phyloP scores from a whole-genome alignment of 1,140 invertebrate species.

The Aphelinus atriplicis region DNA sequence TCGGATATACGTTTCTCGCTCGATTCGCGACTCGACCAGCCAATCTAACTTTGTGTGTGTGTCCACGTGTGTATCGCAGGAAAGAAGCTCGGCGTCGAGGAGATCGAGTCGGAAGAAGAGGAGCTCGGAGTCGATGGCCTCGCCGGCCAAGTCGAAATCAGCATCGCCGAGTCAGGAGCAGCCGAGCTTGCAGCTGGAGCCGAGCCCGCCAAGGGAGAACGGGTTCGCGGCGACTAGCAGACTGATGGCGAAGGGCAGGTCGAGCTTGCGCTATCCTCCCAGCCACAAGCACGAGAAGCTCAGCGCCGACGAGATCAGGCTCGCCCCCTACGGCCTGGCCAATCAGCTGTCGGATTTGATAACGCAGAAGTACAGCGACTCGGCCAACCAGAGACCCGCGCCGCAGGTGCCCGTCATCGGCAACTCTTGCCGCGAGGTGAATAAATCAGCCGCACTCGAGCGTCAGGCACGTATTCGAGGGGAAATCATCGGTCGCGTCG shows the following conservation, averaged over 20 bases:
- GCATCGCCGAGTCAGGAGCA: slow-evolving; percentile 44
- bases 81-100: slow-evolving; percentile 36
- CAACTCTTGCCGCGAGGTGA: slow-evolving; percentile 28
- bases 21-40: not conserved
- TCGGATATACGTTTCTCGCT: too few species aligned
- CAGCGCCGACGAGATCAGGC: slow-evolving; percentile 51
- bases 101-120: slow-evolving; percentile 53
- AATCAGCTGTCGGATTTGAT: slow-evolving; percentile 56
- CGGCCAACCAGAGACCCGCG: slow-evolving; percentile 54
- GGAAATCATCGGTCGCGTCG: too few species aligned
- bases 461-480: too few species aligned
- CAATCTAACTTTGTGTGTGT: not conserved
- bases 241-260: slow-evolving; percentile 55
- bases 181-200: slow-evolving; percentile 42
- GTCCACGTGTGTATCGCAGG: slow-evolving; percentile 10
- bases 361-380: slow-evolving; percentile 56
- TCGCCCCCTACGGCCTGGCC: slow-evolving; percentile 46
- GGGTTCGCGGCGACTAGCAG: slow-evolving; percentile 55
- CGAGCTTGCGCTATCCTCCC: slow-evolving; percentile 62
- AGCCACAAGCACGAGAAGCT: slow-evolving; percentile 67
- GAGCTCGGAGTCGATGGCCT: slow-evolving; percentile 45
- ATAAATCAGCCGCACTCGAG: not conserved
- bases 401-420: slow-evolving; percentile 51
- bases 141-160: slow-evolving; percentile 43
- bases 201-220: slow-evolving; percentile 51